Percentiles rank a stretch among this genome's conserved stretches.
Conservation (phyloP, 53 echinoderm and acorn worm genomes). For the Echinarachnius parma region DNA sequence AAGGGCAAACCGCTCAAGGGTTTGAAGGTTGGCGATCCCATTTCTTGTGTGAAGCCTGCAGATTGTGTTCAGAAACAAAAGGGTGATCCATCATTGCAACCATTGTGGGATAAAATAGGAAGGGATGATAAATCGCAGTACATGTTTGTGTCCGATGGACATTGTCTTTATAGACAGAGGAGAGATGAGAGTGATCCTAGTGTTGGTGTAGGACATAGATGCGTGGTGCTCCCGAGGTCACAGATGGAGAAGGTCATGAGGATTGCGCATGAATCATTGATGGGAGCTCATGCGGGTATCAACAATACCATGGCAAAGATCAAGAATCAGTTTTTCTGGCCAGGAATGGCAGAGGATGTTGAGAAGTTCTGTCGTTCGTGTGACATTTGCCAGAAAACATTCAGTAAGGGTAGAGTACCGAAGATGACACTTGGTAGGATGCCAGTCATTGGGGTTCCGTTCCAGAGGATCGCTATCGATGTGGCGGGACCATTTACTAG, state of each 20-base stretch:
- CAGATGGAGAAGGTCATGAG: slow-evolving; percentile 11
- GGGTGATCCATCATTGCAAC: neutral
- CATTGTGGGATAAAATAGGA: neutral
- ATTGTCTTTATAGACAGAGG: slow-evolving; percentile 14
- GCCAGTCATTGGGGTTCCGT: slow-evolving; percentile 47
- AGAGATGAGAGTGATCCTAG: slow-evolving; percentile 3
- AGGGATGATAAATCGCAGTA: slow-evolving; percentile 1
- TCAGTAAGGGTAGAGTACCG: slow-evolving; percentile 38
- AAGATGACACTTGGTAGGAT: slow-evolving; percentile 46
- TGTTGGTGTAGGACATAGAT: slow-evolving; percentile 1
- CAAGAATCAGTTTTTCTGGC: slow-evolving; percentile 24
- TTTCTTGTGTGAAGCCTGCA: neutral
- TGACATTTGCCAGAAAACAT: slow-evolving; percentile 31
- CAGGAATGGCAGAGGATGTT: slow-evolving; percentile 18
- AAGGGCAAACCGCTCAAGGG: too few relatives aligned
- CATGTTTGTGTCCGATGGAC: neutral
- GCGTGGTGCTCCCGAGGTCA: slow-evolving; percentile 13
- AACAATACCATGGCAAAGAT: neutral
- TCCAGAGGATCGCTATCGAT: slow-evolving; percentile 49
- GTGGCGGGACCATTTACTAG: slow-evolving; percentile 42
- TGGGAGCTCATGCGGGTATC: slow-evolving; percentile 12
- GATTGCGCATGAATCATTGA: slow-evolving; percentile 9
- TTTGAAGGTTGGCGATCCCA: slow-evolving; percentile 5
- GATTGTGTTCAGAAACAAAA: slow-evolving; percentile 19
- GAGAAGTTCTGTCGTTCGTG: slow-evolving; percentile 14